Evolutionary conservation across 1,140 invertebrate genomes (phyloP), one percentile per base, ranked within the genome.

Genomic region (Diorhabda elongata): DNA sequence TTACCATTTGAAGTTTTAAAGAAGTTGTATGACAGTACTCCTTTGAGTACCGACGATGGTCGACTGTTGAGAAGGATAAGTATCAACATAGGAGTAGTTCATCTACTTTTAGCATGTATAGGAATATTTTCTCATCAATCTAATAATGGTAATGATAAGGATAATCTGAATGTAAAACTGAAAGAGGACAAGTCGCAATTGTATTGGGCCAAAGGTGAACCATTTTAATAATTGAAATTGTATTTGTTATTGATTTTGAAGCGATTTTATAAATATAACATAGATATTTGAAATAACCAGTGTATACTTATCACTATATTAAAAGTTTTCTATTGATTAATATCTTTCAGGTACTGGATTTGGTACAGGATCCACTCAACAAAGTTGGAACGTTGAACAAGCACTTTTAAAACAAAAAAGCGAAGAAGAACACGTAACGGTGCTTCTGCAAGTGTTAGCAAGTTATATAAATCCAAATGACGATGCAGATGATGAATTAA

Each of bases 361-460:
- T 82, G 96, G 96, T 8, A 97, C 95, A 0, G 96, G 96, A 2
- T 96, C 94, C 2, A 98, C 94, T 2, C 91, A 94, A 66, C 95
- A 97, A 76, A 93, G 92, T 44, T 98, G 96, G 96, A 96, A 98
- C 81, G 93, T 97, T 6, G 95, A 97, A 76, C 92, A 96, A 76
- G 94, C 94, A 42, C 81, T 98, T n/a, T 79, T 94, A 61, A 85
- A 93, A 7, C 94, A 97, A 80, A 88, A 89, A 61, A 92, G 91
- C 71, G 94, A 98, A 81, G 95, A 98, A 79, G 94, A 97, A 80
- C 94, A 97, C 78, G 94, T 97, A 4, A 95, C 94, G 1, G 94
- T 85, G 44, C 77, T 92, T 26, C 74, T 90, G 0, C 84, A 94
- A 80, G 91, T 95, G 2, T 80, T 96, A 67, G 91, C 92, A 0